Evolutionary conservation across 2,888 invertebrate genomes (phyloP).

Genomic region (Pteria penguin): DNA sequence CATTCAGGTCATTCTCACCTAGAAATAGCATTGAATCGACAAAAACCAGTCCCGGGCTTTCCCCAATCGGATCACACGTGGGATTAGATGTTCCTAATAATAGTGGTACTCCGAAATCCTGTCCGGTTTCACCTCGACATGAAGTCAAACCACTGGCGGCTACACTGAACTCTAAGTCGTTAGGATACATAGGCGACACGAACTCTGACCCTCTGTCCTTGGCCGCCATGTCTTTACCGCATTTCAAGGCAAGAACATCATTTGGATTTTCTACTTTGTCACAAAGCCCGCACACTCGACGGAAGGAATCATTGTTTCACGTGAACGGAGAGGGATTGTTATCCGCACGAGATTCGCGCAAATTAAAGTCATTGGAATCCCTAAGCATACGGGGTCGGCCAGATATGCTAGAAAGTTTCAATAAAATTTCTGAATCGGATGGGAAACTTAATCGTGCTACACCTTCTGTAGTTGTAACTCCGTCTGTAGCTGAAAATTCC

Average conservation of each 20-base stretch:
- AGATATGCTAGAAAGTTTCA: conserved; percentile 26
- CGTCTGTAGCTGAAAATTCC: conserved; percentile 19
- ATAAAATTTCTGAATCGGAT: conserved; percentile 5
- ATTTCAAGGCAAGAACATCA: conserved; percentile 64
- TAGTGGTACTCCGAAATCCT: conserved; percentile 51
- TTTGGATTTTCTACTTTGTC: conserved; percentile 70
- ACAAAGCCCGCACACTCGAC: conserved; percentile 67
- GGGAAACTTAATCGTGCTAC: conserved; percentile 22
- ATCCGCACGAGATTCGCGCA: conserved; percentile 13
- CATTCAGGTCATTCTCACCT: conserved; percentile 16
- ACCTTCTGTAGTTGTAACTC: conserved; percentile 55
- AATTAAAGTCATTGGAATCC: conserved; percentile 25
- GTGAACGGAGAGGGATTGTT: conserved; percentile 36
- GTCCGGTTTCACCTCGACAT: conserved; percentile 67
- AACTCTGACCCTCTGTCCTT: conserved; percentile 69
- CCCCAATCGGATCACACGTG: conserved; percentile 53
- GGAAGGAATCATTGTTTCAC: conserved; percentile 73
- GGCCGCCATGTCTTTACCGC: conserved; percentile 67
- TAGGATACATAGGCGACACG: conserved; percentile 48
- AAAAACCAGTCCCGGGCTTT: conserved; percentile 54
- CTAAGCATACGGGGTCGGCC: conserved; percentile 18
- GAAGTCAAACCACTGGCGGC: conserved; percentile 51
- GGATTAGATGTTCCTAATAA: conserved; percentile 53
- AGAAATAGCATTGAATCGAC: conserved; percentile 48
- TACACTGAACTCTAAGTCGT: conserved; percentile 32